phyloP scores from a whole-genome alignment of 2,113 vertebrate genomes.

The Labeo catla region DNA sequence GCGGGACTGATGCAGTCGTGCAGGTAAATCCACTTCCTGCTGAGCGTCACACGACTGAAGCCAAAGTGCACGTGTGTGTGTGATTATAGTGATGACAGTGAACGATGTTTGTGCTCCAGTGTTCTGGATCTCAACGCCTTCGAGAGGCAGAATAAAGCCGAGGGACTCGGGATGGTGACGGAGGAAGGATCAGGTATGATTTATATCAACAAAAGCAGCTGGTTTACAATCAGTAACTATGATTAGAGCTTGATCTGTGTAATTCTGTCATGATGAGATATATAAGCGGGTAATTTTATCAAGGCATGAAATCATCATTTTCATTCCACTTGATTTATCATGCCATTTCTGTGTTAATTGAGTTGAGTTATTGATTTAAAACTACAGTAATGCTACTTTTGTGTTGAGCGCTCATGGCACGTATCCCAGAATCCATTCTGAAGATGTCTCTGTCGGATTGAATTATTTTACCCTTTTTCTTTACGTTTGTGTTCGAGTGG shows the following conservation, averaged over 20 bases:
- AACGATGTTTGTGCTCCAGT: constrained; percentile 64
- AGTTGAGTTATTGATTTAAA: neutral
- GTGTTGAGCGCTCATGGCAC: neutral
- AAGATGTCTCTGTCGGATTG: constrained; percentile 31
- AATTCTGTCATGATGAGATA: neutral
- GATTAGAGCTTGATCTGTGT: constrained; percentile 2
- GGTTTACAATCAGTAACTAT: neutral
- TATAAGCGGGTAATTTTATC: neutral
- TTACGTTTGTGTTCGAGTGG: neutral
- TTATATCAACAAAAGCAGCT: neutral
- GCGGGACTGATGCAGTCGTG: constrained; percentile 97
- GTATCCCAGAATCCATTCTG: constrained; percentile 14
- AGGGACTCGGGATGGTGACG: constrained; percentile 96
- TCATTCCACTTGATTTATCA: neutral
- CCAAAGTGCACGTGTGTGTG: neutral
- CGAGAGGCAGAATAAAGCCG: constrained; percentile 96
- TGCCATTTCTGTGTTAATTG: neutral
- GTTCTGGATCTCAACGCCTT: constrained; percentile 93
- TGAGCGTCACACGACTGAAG: too few species aligned
- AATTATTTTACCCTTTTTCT: constrained; percentile 49
- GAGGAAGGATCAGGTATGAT: constrained; percentile 94
- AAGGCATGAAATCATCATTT: neutral
- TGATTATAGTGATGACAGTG: neutral
- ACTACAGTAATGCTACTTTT: neutral
- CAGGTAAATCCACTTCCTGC: constrained; percentile 77